These are phyloP conservation scores for Lepidurus apus DNA, from an alignment of 1,140 invertebrate species.

Conservation along the genomic window DNA sequence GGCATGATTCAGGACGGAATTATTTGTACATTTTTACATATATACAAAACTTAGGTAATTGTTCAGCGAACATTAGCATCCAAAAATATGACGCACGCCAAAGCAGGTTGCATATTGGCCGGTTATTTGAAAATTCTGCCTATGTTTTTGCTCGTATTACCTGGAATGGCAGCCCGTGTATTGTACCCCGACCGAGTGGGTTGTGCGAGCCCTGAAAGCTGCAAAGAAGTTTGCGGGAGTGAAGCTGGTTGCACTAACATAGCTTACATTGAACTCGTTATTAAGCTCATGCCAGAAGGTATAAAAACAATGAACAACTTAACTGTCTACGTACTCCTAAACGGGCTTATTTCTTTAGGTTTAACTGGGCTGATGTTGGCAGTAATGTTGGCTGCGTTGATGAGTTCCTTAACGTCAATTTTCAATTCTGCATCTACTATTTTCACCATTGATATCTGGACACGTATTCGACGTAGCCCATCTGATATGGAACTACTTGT, in stretches of 20 bases:
- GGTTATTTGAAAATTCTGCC: conserved; percentile 55
- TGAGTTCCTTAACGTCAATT: conserved; percentile 52
- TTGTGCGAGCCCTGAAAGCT: conserved; percentile 48
- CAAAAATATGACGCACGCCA: conserved; percentile 53
- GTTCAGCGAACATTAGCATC: conserved; percentile 53
- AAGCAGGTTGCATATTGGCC: conserved; percentile 52
- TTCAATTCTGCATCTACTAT: conserved; percentile 52
- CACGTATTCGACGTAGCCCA: conserved; percentile 43
- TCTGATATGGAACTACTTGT: conserved; percentile 47
- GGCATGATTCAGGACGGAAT: background rate
- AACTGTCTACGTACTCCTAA: background rate
- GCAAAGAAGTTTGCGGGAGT: conserved; percentile 47
- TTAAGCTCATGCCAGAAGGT: conserved; percentile 49
- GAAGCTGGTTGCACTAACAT: conserved; percentile 52
- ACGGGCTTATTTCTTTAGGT: conserved; percentile 16
- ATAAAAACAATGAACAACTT: background rate
- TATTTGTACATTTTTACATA: background rate
- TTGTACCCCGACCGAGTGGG: conserved; percentile 48
- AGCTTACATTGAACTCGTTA: conserved; percentile 51
- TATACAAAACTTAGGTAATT: conserved; percentile 47
- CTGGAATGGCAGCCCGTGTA: conserved; percentile 55
- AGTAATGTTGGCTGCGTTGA: conserved; percentile 53
- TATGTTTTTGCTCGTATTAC: conserved; percentile 53
- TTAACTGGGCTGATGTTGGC: conserved; percentile 49
- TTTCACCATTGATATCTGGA: conserved; percentile 54